These are phyloP conservation scores for Papilio protenor DNA, from an alignment of 2,888 invertebrate species.

Conservation along the genomic window DNA sequence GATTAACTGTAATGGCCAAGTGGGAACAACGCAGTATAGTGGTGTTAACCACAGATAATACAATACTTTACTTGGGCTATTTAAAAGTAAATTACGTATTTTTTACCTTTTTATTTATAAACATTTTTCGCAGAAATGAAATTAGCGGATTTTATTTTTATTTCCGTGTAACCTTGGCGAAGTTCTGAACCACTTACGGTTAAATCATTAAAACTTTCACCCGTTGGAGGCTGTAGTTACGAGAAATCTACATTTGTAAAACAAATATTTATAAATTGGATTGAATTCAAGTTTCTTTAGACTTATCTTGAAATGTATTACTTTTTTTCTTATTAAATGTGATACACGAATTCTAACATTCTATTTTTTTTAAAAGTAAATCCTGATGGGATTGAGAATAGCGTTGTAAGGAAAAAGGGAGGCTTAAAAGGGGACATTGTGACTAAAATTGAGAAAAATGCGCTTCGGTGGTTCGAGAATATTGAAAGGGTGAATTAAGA, in stretches of 20 bases:
- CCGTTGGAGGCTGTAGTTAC: not conserved
- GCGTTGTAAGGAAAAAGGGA: not conserved
- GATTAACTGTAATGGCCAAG: too few species aligned
- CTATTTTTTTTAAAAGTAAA: not conserved
- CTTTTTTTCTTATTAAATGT: not conserved
- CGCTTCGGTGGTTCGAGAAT: conserved; percentile 22
- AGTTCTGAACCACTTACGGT: conserved; percentile 13
- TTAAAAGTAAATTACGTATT: not conserved
- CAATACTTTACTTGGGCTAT: not conserved
- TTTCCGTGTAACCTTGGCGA: not conserved
- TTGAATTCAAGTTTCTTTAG: not conserved
- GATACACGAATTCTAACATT: not conserved
- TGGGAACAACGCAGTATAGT: too few species aligned
- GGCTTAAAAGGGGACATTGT: not conserved
- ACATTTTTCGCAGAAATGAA: not conserved
- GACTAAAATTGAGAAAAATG: conserved; percentile 3
- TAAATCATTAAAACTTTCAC: conserved; percentile 15
- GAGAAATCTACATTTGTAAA: not conserved
- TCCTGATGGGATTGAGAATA: not conserved
- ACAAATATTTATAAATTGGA: conserved; percentile 12
- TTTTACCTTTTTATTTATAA: not conserved
- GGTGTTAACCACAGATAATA: not conserved
- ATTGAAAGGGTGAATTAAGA: conserved; percentile 12
- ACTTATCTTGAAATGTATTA: not conserved
- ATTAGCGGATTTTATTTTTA: conserved; percentile 6